These are phyloP conservation scores for Cardiocondyla obscurior DNA, from an alignment of 1,140 invertebrate species.

Conservation along the genomic window DNA sequence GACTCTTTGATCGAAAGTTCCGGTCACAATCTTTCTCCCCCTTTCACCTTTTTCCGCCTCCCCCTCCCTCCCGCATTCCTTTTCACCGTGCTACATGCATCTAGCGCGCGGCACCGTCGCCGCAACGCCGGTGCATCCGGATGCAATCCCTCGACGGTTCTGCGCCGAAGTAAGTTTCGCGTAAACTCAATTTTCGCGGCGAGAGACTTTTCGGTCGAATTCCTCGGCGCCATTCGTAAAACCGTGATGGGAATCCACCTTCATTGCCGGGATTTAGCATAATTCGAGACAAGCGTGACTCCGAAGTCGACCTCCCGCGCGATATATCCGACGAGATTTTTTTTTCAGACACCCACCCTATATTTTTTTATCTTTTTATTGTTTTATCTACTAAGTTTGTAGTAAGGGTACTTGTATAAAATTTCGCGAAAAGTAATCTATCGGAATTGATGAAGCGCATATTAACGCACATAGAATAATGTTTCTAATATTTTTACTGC, in stretches of 20 bases:
- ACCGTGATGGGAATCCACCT: conserved; percentile 62
- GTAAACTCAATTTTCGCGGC: conserved; percentile 68
- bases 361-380: neutral
- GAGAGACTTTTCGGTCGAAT: conserved; percentile 34
- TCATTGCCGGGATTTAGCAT: conserved; percentile 62
- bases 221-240: conserved; percentile 26
- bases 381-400: too few species aligned
- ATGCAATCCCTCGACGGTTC: conserved; percentile 58
- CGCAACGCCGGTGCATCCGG: neutral
- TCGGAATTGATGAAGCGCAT: conserved; percentile 12
- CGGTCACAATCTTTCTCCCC: neutral
- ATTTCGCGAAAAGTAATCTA: conserved; percentile 15
- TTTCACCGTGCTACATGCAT: conserved; percentile 15
- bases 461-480: neutral
- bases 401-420: conserved; percentile 24
- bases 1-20: conserved; percentile 48
- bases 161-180: conserved; percentile 56
- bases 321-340: neutral
- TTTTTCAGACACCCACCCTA: neutral
- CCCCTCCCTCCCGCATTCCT: neutral
- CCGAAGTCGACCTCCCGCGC: neutral
- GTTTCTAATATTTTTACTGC: neutral
- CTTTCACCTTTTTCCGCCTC: neutral
- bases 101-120: neutral
- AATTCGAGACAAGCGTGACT: conserved; percentile 57